Base-by-base conservation (phyloP, 2,797 vertebrate species). In the Girardinus metallicus region DNA sequence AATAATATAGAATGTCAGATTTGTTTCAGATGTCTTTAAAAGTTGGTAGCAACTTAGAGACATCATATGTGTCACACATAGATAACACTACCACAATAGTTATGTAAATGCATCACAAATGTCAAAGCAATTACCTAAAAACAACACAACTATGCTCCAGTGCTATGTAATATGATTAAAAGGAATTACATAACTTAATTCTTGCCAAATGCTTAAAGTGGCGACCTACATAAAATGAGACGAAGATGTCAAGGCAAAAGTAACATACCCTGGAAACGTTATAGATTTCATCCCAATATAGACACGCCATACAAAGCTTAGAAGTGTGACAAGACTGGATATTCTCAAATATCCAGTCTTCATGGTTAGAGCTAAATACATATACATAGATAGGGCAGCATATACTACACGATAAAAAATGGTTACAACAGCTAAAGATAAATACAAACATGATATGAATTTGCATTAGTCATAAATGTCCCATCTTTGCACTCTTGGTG, bases 401-500 rank as follows among this genome's bases (percentile, higher is more conserved):
- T 66, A 66, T 23, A 41, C 18, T 7, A 11, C 34, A 39, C 11
- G 18, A 12, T 11, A 12, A 43, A 5, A 13, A 62, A 18, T 12
- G 39, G 23, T 44, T 44, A 43, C 11, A 43, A 41, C 11, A 71
- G 39, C 39, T n/a, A 71, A 71, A 13, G 53, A 74, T 81, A 71
- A 43, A 80, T 53, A 57, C 68, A 82, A 77, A 73, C 5, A 39
- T 60, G 8, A 81, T 84, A 43, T 3, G 23, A 44, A 71, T 71
- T 71, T 71, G 7, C 7, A 71, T 83, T 47, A 31, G 62, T 57
- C 1, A 10, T 31, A 66, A 78, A 44, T 76, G 68, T 62, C n/a
- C 73, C 80, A 62, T 66, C 78, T 4, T 87, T 78, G 51, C 46
- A 74, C 57, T 72, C 74, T 57, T 60, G 57, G 41, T 85, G 55